Evolutionary conservation across 2,113 vertebrate species (phyloP), one percentile per base, ranked within the genome.

Genomic region (Emydocephalus ijimae): DNA sequence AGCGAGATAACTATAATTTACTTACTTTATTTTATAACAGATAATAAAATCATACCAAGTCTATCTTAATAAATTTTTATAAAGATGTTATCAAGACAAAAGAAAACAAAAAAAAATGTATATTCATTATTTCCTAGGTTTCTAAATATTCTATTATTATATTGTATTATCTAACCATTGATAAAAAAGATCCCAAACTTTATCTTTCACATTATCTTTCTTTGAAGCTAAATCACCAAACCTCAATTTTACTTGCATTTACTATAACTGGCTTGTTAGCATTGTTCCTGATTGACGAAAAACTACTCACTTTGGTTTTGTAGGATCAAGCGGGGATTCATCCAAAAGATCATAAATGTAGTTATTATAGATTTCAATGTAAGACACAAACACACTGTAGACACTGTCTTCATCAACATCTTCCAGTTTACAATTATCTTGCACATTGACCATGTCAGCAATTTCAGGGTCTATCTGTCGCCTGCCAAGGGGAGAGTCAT

Each of bases 351-450:
- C 99, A 45, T 99, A 99, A 91, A 99, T 98, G 93, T 99, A 99
- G 96, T 99, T 99, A 96, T 99, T 99, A 96, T 99, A 99, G 95
- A 99, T 99, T 96, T 99, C 99, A 0, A 99, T 98, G 90, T 99
- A 99, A 89, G 99, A 99, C 45, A 99, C 99, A 94, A 99, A 99
- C 3, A 99, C 97, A 7, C 98, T 97, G 95, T 99, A 99, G 92
- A 99, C 98, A 18, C 98, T 99, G 90, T 99, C 99, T 94, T 99
- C 99, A 86, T 99, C 99, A 14, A 99, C 97, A 0, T 97, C 98
- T 10, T 98, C 98, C 8, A 95, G 98, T 95, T 97, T 98, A 96
- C 98, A 99, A 5, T 97, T 98, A 2, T 99, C 98, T 89, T 98
- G 98, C 4, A 98, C 97, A 0, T 95, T 97, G 96, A 99, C 98